phyloP scores from a whole-genome alignment of 92 coral and sea anemone genomes.

The Phenganax subtilis region DNA sequence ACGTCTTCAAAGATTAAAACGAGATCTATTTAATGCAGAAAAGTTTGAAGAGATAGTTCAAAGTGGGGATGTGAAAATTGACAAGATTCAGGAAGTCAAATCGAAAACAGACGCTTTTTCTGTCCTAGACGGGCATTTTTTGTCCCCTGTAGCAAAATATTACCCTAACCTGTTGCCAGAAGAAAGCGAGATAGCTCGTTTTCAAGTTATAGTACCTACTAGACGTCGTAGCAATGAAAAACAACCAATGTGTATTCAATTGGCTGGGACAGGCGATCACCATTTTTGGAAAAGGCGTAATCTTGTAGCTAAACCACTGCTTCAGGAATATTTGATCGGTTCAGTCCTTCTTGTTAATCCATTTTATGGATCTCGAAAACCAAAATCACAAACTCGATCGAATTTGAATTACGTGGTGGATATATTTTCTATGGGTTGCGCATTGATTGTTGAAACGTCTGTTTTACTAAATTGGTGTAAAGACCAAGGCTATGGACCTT shows the following conservation, averaged over 20 bases:
- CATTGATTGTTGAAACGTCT: slow-evolving; percentile 73
- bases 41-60: slow-evolving; percentile 54
- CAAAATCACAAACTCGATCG: slow-evolving; percentile 79
- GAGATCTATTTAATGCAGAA: slow-evolving; percentile 52
- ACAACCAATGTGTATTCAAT: slow-evolving; percentile 73
- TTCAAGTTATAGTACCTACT: slow-evolving; percentile 78
- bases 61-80: slow-evolving; percentile 60
- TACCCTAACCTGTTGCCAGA: slow-evolving; percentile 75
- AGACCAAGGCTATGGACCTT: slow-evolving; percentile 75
- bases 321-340: slow-evolving; percentile 67
- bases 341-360: slow-evolving; percentile 86
- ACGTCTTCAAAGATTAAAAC: slow-evolving; percentile 63
- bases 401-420: slow-evolving; percentile 81
- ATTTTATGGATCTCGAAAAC: slow-evolving; percentile 81
- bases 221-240: slow-evolving; percentile 57
- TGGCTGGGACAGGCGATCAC: slow-evolving; percentile 98
- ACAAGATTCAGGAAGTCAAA: slow-evolving; percentile 38
- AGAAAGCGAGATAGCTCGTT: slow-evolving; percentile 84
- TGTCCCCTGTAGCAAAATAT: slow-evolving; percentile 78
- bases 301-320: slow-evolving; percentile 88
- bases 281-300: slow-evolving; percentile 89
- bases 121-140: slow-evolving; percentile 82
- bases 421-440: slow-evolving; percentile 89
- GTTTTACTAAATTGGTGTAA: slow-evolving; percentile 85
- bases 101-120: slow-evolving; percentile 72